A percentile compares a stretch with the other conserved stretches of the same genome.
phyloP scores from a whole-genome alignment of 2,888 invertebrate genomes.

The Eumerus sabulonum region DNA sequence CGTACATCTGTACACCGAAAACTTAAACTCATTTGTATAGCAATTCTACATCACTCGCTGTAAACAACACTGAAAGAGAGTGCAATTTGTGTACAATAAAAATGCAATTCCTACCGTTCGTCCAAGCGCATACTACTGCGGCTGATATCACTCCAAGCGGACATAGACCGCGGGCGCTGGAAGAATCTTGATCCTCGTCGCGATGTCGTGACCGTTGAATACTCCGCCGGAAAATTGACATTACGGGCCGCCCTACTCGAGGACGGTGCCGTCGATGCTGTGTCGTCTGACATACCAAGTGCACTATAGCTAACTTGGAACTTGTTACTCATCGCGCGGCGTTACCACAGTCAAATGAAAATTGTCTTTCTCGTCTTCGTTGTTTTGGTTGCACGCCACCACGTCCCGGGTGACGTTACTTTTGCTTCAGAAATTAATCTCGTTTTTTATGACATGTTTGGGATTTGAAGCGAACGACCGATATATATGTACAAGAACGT shows the following conservation, averaged over 20 bases:
- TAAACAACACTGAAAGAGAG: too few species aligned
- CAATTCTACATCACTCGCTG: too few species aligned
- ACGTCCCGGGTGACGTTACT: constrained; percentile 39
- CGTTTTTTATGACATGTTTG: constrained; percentile 22
- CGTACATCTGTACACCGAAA: not conserved
- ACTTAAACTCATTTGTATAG: too few species aligned
- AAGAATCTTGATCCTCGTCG: constrained; percentile 78
- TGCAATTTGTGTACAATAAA: not conserved
- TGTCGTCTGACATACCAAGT: constrained; percentile 79
- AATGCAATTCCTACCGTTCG: constrained; percentile 76
- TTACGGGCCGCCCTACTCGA: constrained; percentile 74
- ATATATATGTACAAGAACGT: not conserved
- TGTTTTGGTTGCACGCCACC: constrained; percentile 25
- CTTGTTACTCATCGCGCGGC: constrained; percentile 76
- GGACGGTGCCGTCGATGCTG: constrained; percentile 77
- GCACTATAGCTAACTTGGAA: constrained; percentile 79
- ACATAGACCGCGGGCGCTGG: constrained; percentile 87
- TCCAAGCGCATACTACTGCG: constrained; percentile 88
- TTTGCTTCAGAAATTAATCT: not conserved
- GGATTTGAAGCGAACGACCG: constrained; percentile 11
- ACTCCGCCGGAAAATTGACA: constrained; percentile 78
- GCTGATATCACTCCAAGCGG: constrained; percentile 93
- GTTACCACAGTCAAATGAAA: constrained; percentile 2
- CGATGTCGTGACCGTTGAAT: constrained; percentile 73
- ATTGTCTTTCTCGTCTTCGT: constrained; percentile 22